phyloP scores from a whole-genome alignment of 2,888 invertebrate genomes.

The Apamea epomidion region DNA sequence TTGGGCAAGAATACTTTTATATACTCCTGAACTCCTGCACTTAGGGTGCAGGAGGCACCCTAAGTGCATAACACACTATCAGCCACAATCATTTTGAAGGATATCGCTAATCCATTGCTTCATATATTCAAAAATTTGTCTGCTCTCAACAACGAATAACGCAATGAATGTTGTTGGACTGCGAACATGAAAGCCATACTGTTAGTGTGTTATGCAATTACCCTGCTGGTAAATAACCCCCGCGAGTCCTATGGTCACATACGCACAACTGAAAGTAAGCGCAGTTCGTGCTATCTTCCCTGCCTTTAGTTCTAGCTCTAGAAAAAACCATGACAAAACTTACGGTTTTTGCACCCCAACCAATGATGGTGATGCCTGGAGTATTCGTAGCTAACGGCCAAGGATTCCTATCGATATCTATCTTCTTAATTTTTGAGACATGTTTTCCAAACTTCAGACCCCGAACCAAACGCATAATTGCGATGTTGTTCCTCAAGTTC shows the following conservation, averaged over 20 bases:
- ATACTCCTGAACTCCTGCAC: neutral
- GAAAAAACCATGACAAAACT: conserved; percentile 48
- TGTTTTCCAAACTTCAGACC: conserved; percentile 68
- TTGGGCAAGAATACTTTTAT: neutral
- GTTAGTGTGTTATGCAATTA: neutral
- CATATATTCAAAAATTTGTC: neutral
- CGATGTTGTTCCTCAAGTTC: conserved; percentile 79
- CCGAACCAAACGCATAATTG: conserved; percentile 76
- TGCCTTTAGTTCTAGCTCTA: neutral
- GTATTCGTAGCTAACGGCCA: conserved; percentile 71
- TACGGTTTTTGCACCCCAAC: conserved; percentile 84
- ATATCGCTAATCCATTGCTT: neutral
- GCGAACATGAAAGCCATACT: neutral
- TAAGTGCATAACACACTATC: neutral
- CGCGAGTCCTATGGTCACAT: neutral
- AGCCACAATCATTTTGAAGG: neutral
- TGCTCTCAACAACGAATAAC: neutral
- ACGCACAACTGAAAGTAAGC: neutral
- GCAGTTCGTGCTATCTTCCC: no score
- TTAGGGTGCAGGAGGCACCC: no score
- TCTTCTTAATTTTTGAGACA: conserved; percentile 74
- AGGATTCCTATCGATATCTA: conserved; percentile 74
- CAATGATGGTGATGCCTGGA: conserved; percentile 77
- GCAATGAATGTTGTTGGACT: neutral
- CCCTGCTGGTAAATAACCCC: neutral